Conservation (phyloP, 2,113 vertebrate species). For the Pantherophis guttatus region DNA sequence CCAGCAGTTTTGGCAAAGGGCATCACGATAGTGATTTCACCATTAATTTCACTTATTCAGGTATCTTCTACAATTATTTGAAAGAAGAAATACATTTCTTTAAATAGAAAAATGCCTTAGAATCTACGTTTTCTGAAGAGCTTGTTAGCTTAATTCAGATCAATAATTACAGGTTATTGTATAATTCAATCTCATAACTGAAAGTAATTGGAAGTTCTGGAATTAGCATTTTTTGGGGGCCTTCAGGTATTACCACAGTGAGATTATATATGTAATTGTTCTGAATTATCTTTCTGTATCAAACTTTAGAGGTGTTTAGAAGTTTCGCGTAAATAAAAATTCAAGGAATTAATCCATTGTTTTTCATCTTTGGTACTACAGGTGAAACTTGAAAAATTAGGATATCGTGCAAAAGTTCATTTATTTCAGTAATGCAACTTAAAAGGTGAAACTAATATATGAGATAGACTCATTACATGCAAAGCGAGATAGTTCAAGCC, state of each 20-base stretch:
- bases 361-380: background rate
- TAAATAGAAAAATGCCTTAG: background rate
- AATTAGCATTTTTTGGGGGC: background rate
- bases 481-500: too few species aligned
- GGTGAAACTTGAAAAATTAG: too few species aligned
- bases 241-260: background rate
- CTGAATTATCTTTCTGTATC: background rate
- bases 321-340: background rate
- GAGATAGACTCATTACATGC: too few species aligned
- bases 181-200: background rate
- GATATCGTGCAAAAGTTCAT: too few species aligned
- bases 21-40: conserved; percentile 93
- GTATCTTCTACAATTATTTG: conserved; percentile 66
- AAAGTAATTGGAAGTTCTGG: background rate
- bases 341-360: background rate
- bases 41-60: conserved; percentile 96
- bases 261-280: background rate
- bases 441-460: too few species aligned
- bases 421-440: too few species aligned
- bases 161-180: background rate
- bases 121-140: background rate
- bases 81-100: background rate
- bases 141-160: background rate
- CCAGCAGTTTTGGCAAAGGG: conserved; percentile 88
- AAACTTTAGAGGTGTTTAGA: background rate